Base-by-base conservation (phyloP, 2,888 invertebrate genomes). In the Phymatocera aterrima region DNA sequence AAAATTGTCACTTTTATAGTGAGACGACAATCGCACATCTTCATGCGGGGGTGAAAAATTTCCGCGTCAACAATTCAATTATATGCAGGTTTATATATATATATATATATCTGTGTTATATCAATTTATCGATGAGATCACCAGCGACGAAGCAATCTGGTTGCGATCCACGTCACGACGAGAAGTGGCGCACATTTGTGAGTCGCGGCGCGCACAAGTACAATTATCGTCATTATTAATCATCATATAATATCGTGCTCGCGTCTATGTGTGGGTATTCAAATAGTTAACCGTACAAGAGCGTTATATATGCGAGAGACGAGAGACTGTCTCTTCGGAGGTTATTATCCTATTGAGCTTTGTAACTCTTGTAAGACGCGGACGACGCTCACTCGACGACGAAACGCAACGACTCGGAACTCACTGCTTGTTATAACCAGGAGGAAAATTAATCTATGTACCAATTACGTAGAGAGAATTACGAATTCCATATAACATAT, bases 311-410 rank as follows among this genome's bases (percentile, higher is more conserved):
- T n/a, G n/a, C n/a, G n/a, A n/a, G n/a, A n/a, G n/a, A n/a, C n/a
- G n/a, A n/a, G n/a, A n/a, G n/a, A n/a, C n/a, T n/a, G n/a, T n/a
- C n/a, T n/a, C n/a, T n/a, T n/a, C 8, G 31, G 12, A 15, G 43
- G 75, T 43, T 24, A 75, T 75, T 75, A 75, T 75, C 57, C 57
- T 75, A 75, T 75, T 75, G 57, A 75, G 75, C 54, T n/a, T n/a
- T n/a, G n/a, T n/a, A n/a, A n/a, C n/a, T n/a, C n/a, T 75, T 60
- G 40, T 60, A 60, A 75, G 75, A 75, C 75, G 75, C n/a, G 57
- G 57, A 1, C 21, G 28, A 28, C 43, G 8, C 21, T 48, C 72
- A 46, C 18, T 68, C 28, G 21, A 28, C 28, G 21, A 68, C 43
- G 46, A 37, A n/a, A n/a, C n/a, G n/a, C 6, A 40, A 34, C 8